These are phyloP conservation scores for Garra rufa DNA, from an alignment of 2,113 vertebrate genomes.

Conservation along the genomic window DNA sequence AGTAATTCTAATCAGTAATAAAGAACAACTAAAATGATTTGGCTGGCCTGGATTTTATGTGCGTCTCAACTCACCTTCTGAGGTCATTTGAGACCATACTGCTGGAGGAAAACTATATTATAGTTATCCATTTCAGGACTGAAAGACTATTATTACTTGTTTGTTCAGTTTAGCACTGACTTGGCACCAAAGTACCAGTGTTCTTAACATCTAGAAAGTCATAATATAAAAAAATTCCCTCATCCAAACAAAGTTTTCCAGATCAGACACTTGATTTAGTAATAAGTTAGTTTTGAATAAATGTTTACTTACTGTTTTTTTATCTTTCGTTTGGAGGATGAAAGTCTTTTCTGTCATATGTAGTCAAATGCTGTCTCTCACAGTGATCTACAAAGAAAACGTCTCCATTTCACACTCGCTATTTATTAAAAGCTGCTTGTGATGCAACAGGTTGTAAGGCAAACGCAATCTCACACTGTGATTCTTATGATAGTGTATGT, in stretches of 20 bases:
- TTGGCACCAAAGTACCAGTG: not conserved
- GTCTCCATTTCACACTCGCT: conserved; percentile 14
- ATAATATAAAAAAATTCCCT: not conserved
- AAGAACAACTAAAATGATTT: not conserved
- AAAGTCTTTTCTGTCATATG: not conserved
- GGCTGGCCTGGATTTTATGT: not conserved
- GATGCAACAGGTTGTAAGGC: conserved; percentile 54
- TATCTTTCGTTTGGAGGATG: not conserved
- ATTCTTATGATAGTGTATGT: conserved; percentile 23
- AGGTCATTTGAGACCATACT: not conserved
- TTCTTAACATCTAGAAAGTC: not conserved
- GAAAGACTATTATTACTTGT: not conserved
- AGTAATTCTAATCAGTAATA: not conserved
- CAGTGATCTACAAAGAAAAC: conserved; percentile 7
- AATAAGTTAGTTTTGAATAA: not conserved
- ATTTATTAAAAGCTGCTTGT: conserved; percentile 27
- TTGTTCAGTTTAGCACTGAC: not conserved
- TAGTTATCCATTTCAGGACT: not conserved
- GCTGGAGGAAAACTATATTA: not conserved
- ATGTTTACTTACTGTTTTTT: not conserved
- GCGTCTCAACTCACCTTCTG: not conserved
- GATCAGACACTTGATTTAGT: not conserved
- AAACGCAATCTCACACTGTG: conserved; percentile 22
- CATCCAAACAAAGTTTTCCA: not conserved
- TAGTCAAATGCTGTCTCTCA: not conserved